A percentile compares a stretch with the other conserved stretches of the same genome.
These are phyloP conservation scores for Tetragonisca angustula DNA, from an alignment of 2,888 invertebrate species.

Conservation along the genomic window DNA sequence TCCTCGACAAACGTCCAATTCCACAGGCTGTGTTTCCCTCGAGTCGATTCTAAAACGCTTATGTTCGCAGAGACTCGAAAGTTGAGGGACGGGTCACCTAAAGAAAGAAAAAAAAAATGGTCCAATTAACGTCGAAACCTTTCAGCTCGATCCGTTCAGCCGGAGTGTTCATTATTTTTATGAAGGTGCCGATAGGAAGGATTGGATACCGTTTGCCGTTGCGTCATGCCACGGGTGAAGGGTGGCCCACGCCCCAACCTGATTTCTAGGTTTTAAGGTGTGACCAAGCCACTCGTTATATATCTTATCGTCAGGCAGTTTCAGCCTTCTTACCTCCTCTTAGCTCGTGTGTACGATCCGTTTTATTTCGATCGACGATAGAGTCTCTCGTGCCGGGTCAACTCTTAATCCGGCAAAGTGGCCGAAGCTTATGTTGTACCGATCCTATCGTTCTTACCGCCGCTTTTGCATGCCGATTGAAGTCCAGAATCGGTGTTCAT, in stretches of 20 bases:
- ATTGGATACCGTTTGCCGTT: conserved; percentile 48
- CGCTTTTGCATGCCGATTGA: conserved; percentile 52
- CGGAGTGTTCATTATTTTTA: conserved; percentile 45
- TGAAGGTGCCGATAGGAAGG: conserved; percentile 45
- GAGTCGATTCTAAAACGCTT: background rate
- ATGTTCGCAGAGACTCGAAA: background rate
- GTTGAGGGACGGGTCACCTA: conserved; percentile 1
- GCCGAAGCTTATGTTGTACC: conserved; percentile 50
- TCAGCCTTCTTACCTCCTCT: conserved; percentile 17
- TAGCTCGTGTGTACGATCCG: conserved; percentile 56
- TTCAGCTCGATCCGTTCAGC: conserved; percentile 19
- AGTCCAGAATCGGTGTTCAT: conserved; percentile 28
- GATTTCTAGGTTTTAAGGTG: conserved; percentile 75
- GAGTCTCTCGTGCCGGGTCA: conserved; percentile 58
- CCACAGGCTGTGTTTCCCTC: background rate
- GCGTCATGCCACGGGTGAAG: conserved; percentile 43
- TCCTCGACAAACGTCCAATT: background rate
- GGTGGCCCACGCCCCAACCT: conserved; percentile 69
- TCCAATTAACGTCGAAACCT: conserved; percentile 44
- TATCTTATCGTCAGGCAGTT: conserved; percentile 38
- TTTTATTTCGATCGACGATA: conserved; percentile 63
- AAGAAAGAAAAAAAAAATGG: background rate
- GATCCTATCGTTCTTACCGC: conserved; percentile 42
- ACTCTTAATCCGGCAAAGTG: conserved; percentile 68
- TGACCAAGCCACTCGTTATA: conserved; percentile 62